Percentiles rank a stretch among this genome's conserved stretches.
phyloP scores from a whole-genome alignment of 2,797 vertebrate genomes.

The Gallinago nigripennis region DNA sequence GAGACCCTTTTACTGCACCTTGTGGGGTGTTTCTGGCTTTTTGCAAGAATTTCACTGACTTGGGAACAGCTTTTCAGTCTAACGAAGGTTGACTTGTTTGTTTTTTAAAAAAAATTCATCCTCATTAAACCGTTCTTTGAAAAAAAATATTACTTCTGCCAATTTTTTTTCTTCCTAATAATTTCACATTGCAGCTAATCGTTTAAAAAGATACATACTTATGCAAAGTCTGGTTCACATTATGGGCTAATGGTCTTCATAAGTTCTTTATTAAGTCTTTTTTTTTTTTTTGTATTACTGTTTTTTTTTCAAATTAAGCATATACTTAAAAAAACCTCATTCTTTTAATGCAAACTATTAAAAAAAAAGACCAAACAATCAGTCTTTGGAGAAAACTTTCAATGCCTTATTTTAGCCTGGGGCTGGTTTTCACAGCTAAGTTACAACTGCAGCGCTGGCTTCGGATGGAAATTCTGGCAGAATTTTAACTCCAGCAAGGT shows the following conservation, averaged over 20 bases:
- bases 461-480: neutral
- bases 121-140: neutral
- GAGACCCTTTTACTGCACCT: neutral
- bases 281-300: neutral
- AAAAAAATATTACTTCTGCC: neutral
- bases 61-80: neutral
- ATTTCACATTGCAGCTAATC: neutral
- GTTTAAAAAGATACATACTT: neutral
- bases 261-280: neutral
- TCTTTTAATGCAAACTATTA: neutral
- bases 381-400: neutral
- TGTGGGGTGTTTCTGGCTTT: neutral
- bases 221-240: neutral
- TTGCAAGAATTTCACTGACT: neutral
- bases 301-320: neutral
- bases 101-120: neutral
- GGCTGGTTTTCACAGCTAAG: conserved; percentile 37
- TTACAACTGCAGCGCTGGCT: neutral
- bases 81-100: neutral
- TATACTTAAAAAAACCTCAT: neutral
- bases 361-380: neutral
- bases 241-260: neutral
- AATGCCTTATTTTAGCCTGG: neutral
- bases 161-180: neutral
- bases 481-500: neutral